Evolutionary conservation across 2,888 invertebrate genomes (phyloP), one percentile per base, ranked within the genome.

Genomic region (Orchestes rusci): DNA sequence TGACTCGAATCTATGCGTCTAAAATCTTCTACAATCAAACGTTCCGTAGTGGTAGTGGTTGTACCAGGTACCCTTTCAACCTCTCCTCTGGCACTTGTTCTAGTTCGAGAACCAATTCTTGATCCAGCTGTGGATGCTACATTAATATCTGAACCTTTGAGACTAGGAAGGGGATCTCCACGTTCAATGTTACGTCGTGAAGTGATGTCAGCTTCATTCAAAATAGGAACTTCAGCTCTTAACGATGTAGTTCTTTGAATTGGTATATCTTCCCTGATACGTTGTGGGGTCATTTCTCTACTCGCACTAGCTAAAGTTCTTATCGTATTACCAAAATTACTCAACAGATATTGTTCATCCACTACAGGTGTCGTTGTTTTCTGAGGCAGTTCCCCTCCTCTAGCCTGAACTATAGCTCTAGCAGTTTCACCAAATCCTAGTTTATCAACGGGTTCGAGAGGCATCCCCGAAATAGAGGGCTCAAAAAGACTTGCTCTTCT

Each of bases 341-440:
- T 45, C 1, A 42, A 40, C 28, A 51, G 38, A 43, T 48, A 45
- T 16, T 42, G 43, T 29, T 51, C 48, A 23, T 51, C 48, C 5
- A 48, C 45, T 40, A 44, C 44, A 10, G 53, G 51, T 44, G 41
- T 54, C 46, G 53, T 53, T 19, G 52, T 51, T 33, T 51, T 43
- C 2, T 44, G 27, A 15, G 43, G 46, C 7, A 38, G 34, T 3
- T 45, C 16, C 39, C 50, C 47, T 4, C 45, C 52, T 48, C 50
- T 33, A 18, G 51, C 38, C 36, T 48, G 44, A 15, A 51, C 20
- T 28, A 52, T 52, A 5, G 49, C 50, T 39, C 52, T 42, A 7
- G 52, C 52, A 7, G 52, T 50, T 13, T 48, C 48, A n/a, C 52
- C 52, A 39, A 55, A 52, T 15, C 35, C 50, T 4, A 53, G 34